Percentiles rank a stretch among this genome's conserved stretches.
phyloP scores from a whole-genome alignment of 2,888 invertebrate species.

The Brachylomia viminalis region DNA sequence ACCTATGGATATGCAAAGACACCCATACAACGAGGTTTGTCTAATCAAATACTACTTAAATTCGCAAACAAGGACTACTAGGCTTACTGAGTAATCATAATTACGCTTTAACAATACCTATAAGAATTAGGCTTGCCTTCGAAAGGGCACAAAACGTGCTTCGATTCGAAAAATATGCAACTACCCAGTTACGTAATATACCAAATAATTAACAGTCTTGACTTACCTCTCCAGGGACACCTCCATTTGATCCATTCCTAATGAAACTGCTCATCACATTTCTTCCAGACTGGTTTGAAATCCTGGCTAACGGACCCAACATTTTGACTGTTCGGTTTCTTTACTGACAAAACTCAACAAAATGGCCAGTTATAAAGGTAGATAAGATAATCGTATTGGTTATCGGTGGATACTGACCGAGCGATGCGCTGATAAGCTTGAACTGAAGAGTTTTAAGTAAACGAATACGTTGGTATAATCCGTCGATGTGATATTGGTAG shows the following conservation, averaged over 20 bases:
- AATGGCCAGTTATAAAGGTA: constrained; percentile 69
- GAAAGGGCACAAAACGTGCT: constrained; percentile 21
- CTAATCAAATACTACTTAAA: constrained; percentile 14
- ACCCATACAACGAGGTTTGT: neutral
- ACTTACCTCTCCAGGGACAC: constrained; percentile 85
- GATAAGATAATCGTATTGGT: constrained; percentile 82
- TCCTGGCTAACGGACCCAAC: constrained; percentile 84
- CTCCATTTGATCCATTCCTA: constrained; percentile 85
- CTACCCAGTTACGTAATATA: constrained; percentile 75
- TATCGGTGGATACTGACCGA: constrained; percentile 72
- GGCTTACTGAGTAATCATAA: neutral
- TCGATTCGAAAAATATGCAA: neutral
- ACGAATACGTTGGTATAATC: constrained; percentile 38
- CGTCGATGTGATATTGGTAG: constrained; percentile 53
- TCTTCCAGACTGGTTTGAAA: constrained; percentile 80
- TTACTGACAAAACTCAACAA: constrained; percentile 39
- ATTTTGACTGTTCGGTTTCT: constrained; percentile 75
- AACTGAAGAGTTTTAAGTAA: constrained; percentile 40
- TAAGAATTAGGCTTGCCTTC: too few relatives aligned
- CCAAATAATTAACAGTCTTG: constrained; percentile 26
- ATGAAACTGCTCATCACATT: constrained; percentile 82
- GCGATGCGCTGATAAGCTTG: constrained; percentile 53
- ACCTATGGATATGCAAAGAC: neutral
- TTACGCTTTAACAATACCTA: neutral
- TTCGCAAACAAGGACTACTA: constrained; percentile 11